Percentiles rank a stretch among this genome's conserved stretches.
Evolutionary conservation across 92 coral and sea anemone genomes (phyloP).

Genomic region (Bergia puertoricense): DNA sequence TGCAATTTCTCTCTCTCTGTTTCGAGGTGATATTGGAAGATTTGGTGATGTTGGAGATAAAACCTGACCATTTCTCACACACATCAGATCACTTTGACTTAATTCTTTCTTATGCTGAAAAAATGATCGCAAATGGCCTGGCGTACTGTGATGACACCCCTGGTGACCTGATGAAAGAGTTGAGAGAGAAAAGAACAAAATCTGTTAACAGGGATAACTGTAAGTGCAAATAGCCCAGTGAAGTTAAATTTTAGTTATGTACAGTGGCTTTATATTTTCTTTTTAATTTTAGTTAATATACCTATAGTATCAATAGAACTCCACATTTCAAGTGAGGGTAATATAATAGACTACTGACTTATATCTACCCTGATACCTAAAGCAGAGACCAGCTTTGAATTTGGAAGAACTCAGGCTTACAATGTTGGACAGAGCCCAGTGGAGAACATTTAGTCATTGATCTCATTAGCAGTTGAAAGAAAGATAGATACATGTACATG

Average conservation of each 20-base stretch:
- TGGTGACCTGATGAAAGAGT: conserved; percentile 91
- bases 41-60: conserved; percentile 78
- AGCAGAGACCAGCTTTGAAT: no score
- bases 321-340: no score
- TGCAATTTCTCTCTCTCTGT: not conserved
- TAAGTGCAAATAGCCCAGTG: conserved; percentile 48
- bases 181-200: conserved; percentile 83
- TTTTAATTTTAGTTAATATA: no score
- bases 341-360: no score
- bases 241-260: not conserved
- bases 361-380: no score
- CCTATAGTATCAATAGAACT: no score
- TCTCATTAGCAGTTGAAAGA: no score
- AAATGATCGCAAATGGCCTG: conserved; percentile 78
- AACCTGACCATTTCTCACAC: conserved; percentile 81
- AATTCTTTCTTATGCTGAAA: conserved; percentile 77
- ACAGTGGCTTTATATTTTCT: no score
- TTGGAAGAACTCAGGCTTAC: no score
- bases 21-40: conserved; percentile 91
- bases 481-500: no score
- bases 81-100: conserved; percentile 98
- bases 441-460: no score
- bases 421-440: no score
- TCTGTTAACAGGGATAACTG: conserved; percentile 88
- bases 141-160: conserved; percentile 96